These are phyloP conservation scores for Acyrthosiphon pisum DNA, from an alignment of 1,140 invertebrate genomes.

Conservation along the genomic window DNA sequence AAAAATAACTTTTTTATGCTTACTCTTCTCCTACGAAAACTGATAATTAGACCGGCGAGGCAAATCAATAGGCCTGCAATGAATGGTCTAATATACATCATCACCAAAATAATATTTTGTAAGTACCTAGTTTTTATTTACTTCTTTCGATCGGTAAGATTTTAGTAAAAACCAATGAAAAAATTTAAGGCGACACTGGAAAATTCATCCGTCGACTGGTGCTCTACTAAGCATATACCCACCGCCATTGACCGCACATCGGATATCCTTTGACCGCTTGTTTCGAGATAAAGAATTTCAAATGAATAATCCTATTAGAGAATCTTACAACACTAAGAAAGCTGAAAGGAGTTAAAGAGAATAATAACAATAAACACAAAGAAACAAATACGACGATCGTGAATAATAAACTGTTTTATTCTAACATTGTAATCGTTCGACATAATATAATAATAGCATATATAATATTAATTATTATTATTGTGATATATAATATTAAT, in stretches of 20 bases:
- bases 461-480: conserved; percentile 38
- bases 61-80: too few species aligned
- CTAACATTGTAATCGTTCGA: conserved; percentile 50
- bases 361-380: not conserved
- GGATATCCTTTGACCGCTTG: not conserved
- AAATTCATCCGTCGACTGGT: too few species aligned
- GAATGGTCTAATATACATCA: not conserved
- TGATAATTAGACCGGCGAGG: not conserved
- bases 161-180: not conserved
- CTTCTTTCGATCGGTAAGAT: not conserved
- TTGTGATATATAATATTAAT: conserved; percentile 47
- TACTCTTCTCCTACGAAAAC: not conserved
- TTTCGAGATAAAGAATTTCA: not conserved
- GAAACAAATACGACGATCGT: not conserved
- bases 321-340: not conserved
- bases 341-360: not conserved
- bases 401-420: conserved; percentile 53
- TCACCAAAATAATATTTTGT: too few species aligned
- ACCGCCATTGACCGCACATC: not conserved
- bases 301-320: not conserved
- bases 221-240: not conserved
- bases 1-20: not conserved
- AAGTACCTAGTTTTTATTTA: too few species aligned
- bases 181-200: too few species aligned
- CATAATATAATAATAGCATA: conserved; percentile 50